Base-by-base conservation (phyloP, 1,140 invertebrate species). In the Cydia strobilella region DNA sequence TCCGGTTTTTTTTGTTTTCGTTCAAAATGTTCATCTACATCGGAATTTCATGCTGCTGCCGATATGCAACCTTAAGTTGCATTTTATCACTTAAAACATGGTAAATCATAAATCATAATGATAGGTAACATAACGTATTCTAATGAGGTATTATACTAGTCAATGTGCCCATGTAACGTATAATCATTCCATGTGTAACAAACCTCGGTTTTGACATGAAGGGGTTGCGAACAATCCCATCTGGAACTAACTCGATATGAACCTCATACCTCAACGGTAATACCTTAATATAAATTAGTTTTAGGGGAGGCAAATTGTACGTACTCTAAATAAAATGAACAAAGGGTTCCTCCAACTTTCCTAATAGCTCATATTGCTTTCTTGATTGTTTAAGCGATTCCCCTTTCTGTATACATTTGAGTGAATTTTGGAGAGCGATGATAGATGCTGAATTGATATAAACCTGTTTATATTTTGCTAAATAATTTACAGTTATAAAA, bases 361-460 rank as follows among this genome's bases (percentile, higher is more conserved):
- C 20, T 75, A 75, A 75, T 75, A 59, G 75, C 66, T 79, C 81
- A 79, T 83, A 82, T 82, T 86, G 79, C 82, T 78, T 82, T 79
- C 79, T 80, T 84, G 83, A 87, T 85, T 83, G 84, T 84, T 86
- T 85, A 83, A 86, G 73, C 76, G 74, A 75, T 78, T 76, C 71
- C 82, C 82, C 81, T 79, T 71, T 77, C 20, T 42, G 69, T 72
- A 6, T 75, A 75, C 18, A 35, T 35, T 72, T 72, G 65, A 35
- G 65, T 31, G 27, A 18, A 69, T 69, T 20, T 45, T 45, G 42
- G 42, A 15, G 42, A 45, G 65, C 18, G 65, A 42, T 66, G 12
- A 69, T 69, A n/a, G 9, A 42, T n/a, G 27, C n/a, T 69, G n/a
- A 35, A 15, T 18, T 10, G n/a, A 69, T 39, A 39, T 10, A 10